Percentiles rank a stretch among this genome's conserved stretches.
Conservation (phyloP, 2,888 invertebrate genomes). For the Allolobophora icterica region DNA sequence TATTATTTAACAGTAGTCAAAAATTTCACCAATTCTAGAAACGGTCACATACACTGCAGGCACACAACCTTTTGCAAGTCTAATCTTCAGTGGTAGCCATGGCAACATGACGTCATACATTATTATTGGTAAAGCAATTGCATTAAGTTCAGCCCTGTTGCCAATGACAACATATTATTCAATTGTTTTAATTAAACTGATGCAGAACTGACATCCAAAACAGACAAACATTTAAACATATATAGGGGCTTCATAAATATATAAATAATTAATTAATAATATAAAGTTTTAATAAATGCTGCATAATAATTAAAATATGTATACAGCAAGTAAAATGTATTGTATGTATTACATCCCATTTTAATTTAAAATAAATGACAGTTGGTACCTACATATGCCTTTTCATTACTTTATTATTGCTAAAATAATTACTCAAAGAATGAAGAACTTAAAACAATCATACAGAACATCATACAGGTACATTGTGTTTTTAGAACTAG, state of each 20-base stretch:
- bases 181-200: not conserved
- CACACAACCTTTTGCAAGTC: not conserved
- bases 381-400: not conserved
- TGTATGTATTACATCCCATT: not conserved
- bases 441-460: not conserved
- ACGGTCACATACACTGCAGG: not conserved
- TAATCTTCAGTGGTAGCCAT: not conserved
- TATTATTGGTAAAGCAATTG: not conserved
- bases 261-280: not conserved
- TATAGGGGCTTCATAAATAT: not conserved
- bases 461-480: not conserved
- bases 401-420: not conserved
- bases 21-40: not conserved
- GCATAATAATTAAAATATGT: too few relatives aligned
- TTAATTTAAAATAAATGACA: not conserved
- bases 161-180: not conserved
- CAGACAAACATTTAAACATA: not conserved
- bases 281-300: not conserved
- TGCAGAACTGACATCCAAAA: not conserved
- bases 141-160: not conserved
- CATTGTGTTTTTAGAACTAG: not conserved
- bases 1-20: not conserved
- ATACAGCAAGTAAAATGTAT: not conserved
- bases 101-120: not conserved
- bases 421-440: slow-evolving; percentile 1